phyloP scores from a whole-genome alignment of 1,140 invertebrate species.

The Drosophila tani region DNA sequence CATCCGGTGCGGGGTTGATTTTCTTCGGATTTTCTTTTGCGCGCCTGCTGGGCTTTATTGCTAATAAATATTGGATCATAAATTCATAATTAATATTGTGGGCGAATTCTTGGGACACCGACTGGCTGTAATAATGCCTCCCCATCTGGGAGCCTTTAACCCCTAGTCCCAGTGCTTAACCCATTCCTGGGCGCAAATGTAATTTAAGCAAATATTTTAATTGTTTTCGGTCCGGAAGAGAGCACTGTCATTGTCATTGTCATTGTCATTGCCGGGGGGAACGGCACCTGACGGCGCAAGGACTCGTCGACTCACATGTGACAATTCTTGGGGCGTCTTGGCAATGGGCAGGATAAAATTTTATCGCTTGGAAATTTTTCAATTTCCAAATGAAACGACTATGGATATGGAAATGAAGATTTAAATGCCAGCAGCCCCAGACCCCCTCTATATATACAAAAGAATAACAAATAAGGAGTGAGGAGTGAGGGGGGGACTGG shows the following conservation, averaged over 20 bases:
- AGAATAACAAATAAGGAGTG: slow-evolving; percentile 2
- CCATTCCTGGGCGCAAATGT: slow-evolving; percentile 27
- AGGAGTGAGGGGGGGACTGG: slow-evolving; percentile 26
- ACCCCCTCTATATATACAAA: neutral
- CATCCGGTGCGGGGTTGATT: slow-evolving; percentile 28
- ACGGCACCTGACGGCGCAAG: slow-evolving; percentile 39
- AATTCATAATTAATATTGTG: slow-evolving; percentile 81
- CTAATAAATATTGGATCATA: slow-evolving; percentile 79
- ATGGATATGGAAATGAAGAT: slow-evolving; percentile 52
- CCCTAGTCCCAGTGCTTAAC: slow-evolving; percentile 2
- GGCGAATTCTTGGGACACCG: slow-evolving; percentile 4
- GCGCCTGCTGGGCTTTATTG: slow-evolving; percentile 76
- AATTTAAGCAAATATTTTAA: slow-evolving; percentile 81
- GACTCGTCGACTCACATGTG: neutral
- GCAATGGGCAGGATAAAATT: slow-evolving; percentile 58
- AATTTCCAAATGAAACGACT: slow-evolving; percentile 63
- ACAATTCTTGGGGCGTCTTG: slow-evolving; percentile 30
- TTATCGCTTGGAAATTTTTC: slow-evolving; percentile 80
- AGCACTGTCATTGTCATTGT: slow-evolving; percentile 42
- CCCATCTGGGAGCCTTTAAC: neutral
- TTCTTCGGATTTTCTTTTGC: slow-evolving; percentile 22
- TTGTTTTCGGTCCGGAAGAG: slow-evolving; percentile 55
- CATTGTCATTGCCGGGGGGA: slow-evolving; percentile 4
- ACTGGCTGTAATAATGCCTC: neutral
- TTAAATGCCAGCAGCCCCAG: slow-evolving; percentile 23